Conservation (phyloP, 2,888 invertebrate species). For the Cheiracanthium punctorium region DNA sequence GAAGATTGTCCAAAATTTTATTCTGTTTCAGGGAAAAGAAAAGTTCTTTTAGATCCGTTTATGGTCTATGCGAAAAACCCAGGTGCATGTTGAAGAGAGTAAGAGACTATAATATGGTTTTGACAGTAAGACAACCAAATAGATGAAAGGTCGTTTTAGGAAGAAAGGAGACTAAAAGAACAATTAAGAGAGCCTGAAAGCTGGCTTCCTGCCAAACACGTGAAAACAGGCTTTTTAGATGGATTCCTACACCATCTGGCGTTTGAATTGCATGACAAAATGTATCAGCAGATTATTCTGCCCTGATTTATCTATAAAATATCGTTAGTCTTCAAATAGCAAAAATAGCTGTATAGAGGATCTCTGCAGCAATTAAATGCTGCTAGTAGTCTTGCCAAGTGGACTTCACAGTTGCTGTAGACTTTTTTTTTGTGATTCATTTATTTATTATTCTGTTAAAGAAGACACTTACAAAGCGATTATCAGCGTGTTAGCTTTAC, state of each 20-base stretch:
- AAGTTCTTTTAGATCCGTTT: neutral
- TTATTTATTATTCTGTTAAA: too few relatives aligned
- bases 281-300: neutral
- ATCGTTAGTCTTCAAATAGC: neutral
- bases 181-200: constrained; percentile 22
- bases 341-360: neutral
- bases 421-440: too few relatives aligned
- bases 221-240: constrained; percentile 19
- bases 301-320: constrained; percentile 9
- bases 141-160: constrained; percentile 25
- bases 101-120: constrained; percentile 17
- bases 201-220: constrained; percentile 31
- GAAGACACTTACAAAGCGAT: too few relatives aligned
- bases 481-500: too few relatives aligned
- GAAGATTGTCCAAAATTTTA: neutral
- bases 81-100: neutral
- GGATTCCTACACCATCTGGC: constrained; percentile 12
- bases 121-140: constrained; percentile 16
- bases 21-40: neutral
- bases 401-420: too few relatives aligned
- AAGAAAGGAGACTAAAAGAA: constrained; percentile 12
- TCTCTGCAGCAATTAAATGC: neutral
- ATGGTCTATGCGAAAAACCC: neutral
- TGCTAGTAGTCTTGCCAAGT: too few relatives aligned
- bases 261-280: constrained; percentile 22